Conservation (phyloP, 2,797 vertebrate species). For the Coccyzus lansbergi region DNA sequence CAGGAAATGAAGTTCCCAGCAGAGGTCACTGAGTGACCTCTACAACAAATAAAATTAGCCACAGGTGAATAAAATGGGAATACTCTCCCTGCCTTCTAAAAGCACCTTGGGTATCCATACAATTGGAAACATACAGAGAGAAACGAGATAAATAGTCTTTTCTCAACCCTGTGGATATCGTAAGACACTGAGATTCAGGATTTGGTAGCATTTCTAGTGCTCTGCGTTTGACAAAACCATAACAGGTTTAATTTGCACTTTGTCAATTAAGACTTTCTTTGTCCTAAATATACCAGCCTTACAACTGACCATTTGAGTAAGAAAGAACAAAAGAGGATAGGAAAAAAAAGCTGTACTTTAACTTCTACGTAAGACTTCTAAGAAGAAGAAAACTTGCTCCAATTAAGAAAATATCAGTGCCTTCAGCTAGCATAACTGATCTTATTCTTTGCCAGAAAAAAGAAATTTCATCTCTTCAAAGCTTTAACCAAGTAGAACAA, state of each 20-base stretch:
- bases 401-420: constrained; percentile 64
- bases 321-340: neutral
- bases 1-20: neutral
- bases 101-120: neutral
- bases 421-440: constrained; percentile 20
- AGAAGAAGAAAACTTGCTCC: constrained; percentile 21
- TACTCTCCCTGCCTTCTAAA: too few relatives aligned
- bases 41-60: neutral
- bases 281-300: neutral
- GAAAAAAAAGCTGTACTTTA: neutral
- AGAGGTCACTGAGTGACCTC: neutral
- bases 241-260: neutral
- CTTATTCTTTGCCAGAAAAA: constrained; percentile 41
- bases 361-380: constrained; percentile 20
- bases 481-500: constrained; percentile 44
- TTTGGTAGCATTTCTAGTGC: neutral
- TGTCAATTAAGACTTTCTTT: neutral
- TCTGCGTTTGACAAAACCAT: neutral
- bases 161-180: neutral
- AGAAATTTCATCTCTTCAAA: constrained; percentile 60
- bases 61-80: neutral
- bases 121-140: fast-evolving
- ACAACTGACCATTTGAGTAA: neutral
- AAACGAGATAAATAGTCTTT: neutral
- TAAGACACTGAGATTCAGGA: neutral